Conservation (phyloP, 2,113 vertebrate species). For the Hydrochoerus hydrochaeris region DNA sequence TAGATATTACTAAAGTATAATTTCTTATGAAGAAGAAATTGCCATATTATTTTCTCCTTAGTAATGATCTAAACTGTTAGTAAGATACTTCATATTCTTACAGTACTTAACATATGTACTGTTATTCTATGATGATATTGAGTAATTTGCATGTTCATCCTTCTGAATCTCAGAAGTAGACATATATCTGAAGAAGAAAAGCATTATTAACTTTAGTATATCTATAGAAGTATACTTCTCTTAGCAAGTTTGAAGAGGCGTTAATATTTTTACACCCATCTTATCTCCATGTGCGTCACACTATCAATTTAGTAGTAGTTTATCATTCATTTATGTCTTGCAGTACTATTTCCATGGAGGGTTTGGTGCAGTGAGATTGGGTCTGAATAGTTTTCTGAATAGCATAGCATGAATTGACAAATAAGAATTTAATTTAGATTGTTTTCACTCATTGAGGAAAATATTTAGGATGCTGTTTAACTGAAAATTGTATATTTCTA, state of each 20-base stretch:
- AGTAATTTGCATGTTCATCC: not conserved
- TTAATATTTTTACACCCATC: not conserved
- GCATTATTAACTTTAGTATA: not conserved
- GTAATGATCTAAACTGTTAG: not conserved
- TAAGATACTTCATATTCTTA: not conserved
- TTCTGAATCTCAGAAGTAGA: not conserved
- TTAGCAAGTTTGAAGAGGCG: slow-evolving; percentile 8
- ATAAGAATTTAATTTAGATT: slow-evolving; percentile 41
- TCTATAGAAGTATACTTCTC: slow-evolving; percentile 15
- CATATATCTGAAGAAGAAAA: not conserved
- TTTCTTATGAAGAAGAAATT: slow-evolving; percentile 84
- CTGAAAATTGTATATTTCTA: not conserved
- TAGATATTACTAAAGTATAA: slow-evolving; percentile 81
- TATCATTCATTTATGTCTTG: not conserved
- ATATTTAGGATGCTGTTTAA: slow-evolving; percentile 44
- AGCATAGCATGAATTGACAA: slow-evolving; percentile 2
- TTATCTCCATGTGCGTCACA: not conserved
- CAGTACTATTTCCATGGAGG: not conserved
- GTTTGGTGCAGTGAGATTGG: not conserved
- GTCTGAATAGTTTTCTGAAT: not conserved
- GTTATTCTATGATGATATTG: not conserved
- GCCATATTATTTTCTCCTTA: slow-evolving; percentile 52
- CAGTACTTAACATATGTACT: not conserved
- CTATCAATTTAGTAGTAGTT: not conserved
- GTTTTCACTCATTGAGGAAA: slow-evolving; percentile 45